Conservation (phyloP, 2,797 vertebrate genomes). For the Lophius americanus region DNA sequence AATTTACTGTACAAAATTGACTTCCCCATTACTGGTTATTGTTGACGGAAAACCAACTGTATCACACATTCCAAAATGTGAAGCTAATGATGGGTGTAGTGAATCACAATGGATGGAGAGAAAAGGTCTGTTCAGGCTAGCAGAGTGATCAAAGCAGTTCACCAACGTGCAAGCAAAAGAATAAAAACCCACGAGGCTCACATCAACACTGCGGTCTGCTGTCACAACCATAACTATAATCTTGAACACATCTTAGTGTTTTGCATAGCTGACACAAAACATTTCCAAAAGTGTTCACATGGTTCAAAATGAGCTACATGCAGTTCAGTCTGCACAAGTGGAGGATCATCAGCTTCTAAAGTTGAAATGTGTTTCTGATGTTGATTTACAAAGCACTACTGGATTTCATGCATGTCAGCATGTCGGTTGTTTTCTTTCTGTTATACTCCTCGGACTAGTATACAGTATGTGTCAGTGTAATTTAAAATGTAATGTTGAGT, state of each 20-base stretch:
- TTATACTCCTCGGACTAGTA: constrained; percentile 15
- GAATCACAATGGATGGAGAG: constrained; percentile 25
- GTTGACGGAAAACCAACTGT: constrained; percentile 30
- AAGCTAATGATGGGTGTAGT: constrained; percentile 20
- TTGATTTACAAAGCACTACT: constrained; percentile 31
- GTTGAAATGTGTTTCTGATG: constrained; percentile 40
- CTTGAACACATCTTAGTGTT: constrained; percentile 46
- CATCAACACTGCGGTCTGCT: constrained; percentile 47
- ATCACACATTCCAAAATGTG: constrained; percentile 48
- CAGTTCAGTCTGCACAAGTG: constrained; percentile 26
- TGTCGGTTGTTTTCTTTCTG: constrained; percentile 8
- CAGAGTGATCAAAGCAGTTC: constrained; percentile 29
- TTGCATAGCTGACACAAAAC: constrained; percentile 77
- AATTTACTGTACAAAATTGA: constrained; percentile 58
- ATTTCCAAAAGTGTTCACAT: constrained; percentile 38
- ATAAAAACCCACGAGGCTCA: constrained; percentile 22
- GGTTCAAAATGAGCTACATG: constrained; percentile 33
- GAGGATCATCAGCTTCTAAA: constrained; percentile 20
- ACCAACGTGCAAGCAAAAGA: constrained; percentile 56
- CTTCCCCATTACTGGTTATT: constrained; percentile 31
- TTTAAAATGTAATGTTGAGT: constrained; percentile 4
- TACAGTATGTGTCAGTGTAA: constrained; percentile 22
- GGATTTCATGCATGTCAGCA: constrained; percentile 19
- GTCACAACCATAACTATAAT: constrained; percentile 46
- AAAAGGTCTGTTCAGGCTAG: constrained; percentile 27